Percentiles rank a stretch among this genome's conserved stretches.
Conservation (phyloP, 1,140 invertebrate species). For the Antheraea mylitta region DNA sequence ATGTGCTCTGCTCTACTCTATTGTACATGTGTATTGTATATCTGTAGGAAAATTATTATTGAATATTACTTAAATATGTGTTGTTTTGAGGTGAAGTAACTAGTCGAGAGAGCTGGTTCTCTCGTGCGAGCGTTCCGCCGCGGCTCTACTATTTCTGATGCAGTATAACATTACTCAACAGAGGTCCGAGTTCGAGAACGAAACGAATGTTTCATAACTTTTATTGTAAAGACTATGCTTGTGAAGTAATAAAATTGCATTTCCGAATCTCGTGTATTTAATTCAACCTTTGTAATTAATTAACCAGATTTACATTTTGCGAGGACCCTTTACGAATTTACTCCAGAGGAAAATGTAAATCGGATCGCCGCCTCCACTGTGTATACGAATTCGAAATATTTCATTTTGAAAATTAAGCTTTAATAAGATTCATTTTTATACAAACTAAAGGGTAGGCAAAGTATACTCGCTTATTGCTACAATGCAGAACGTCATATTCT, state of each 20-base stretch:
- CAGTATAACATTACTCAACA: not conserved
- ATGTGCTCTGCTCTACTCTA: not conserved
- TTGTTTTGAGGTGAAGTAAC: not conserved
- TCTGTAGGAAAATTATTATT: slow-evolving; percentile 52
- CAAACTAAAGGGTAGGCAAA: too few relatives aligned
- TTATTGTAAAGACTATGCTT: slow-evolving; percentile 46
- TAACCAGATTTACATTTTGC: not conserved
- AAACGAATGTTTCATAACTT: not conserved
- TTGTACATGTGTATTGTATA: slow-evolving; percentile 22
- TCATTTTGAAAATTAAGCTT: too few relatives aligned
- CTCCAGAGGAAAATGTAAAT: too few relatives aligned
- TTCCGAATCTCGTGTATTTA: slow-evolving; percentile 37
- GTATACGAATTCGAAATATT: too few relatives aligned
- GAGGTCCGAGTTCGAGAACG: not conserved
- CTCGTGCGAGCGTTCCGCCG: too few relatives aligned
- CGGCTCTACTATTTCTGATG: too few relatives aligned
- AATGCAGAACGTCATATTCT: too few relatives aligned
- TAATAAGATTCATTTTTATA: too few relatives aligned
- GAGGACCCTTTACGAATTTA: too few relatives aligned
- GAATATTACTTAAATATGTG: slow-evolving; percentile 34
- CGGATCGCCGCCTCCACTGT: too few relatives aligned
- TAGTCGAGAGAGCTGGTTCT: too few relatives aligned
- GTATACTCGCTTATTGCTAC: too few relatives aligned
- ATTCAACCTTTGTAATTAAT: not conserved
- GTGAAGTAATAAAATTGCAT: slow-evolving; percentile 68